Percentiles rank a stretch among this genome's conserved stretches.
phyloP scores from a whole-genome alignment of 2,888 invertebrate genomes.

The Hyppa rectilinea region DNA sequence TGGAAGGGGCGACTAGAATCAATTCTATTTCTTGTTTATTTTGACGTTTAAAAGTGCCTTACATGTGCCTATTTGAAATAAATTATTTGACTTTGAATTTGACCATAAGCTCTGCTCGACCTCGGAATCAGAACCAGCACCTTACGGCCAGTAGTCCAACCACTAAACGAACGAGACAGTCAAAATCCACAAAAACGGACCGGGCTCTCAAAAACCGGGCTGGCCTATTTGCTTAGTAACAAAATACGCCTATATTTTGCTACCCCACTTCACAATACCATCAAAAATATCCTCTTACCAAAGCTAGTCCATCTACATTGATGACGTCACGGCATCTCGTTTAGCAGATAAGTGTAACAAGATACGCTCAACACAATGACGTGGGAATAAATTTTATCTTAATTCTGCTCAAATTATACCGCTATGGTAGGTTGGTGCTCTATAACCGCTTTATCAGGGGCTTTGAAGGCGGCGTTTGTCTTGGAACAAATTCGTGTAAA shows the following conservation, averaged over 20 bases:
- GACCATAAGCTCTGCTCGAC: too few relatives aligned
- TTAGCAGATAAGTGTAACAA: conserved; percentile 54
- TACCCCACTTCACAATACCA: conserved; percentile 1
- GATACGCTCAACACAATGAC: conserved; percentile 64
- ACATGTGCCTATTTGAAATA: too few relatives aligned
- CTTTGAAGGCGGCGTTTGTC: conserved; percentile 20
- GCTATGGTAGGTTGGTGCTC: conserved; percentile 39
- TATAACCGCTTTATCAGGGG: conserved; percentile 58
- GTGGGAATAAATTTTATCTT: conserved; percentile 67
- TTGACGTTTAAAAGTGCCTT: too few relatives aligned
- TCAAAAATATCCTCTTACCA: neutral
- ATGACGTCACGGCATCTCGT: conserved; percentile 46
- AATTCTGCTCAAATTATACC: conserved; percentile 67
- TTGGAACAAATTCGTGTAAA: too few relatives aligned
- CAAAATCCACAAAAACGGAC: neutral
- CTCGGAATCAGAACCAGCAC: neutral
- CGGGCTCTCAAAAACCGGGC: neutral
- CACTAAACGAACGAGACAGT: neutral
- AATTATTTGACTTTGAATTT: too few relatives aligned
- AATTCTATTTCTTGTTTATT: too few relatives aligned
- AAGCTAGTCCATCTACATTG: conserved; percentile 22
- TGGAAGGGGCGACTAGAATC: too few relatives aligned
- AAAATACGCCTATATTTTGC: conserved; percentile 12
- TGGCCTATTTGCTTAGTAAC: neutral
- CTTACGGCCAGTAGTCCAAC: neutral